Evolutionary conservation across 2,797 vertebrate genomes (phyloP).

Genomic region (Pygocentrus nattereri): DNA sequence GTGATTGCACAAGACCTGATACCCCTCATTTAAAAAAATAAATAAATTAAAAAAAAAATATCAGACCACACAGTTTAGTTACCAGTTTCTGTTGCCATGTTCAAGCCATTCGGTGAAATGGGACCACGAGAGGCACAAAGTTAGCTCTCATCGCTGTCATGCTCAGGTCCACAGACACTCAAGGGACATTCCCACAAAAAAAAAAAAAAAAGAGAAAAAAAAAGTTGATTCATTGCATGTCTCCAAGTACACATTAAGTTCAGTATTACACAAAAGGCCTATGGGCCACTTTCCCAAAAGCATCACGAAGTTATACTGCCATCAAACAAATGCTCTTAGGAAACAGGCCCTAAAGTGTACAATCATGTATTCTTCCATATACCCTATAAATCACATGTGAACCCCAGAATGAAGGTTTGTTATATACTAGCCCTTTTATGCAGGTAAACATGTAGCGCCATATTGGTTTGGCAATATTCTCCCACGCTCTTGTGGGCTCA

Average conservation of each 20-base stretch:
- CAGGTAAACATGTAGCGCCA: slow-evolving; percentile 70
- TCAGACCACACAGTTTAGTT: not conserved
- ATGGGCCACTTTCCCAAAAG: not conserved
- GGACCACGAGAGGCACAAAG: not conserved
- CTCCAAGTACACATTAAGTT: slow-evolving; percentile 24
- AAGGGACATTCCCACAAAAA: slow-evolving; percentile 30
- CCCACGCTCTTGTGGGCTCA: not conserved
- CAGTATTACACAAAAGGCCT: slow-evolving; percentile 20
- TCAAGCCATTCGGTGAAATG: slow-evolving; percentile 3
- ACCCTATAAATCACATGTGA: not conserved
- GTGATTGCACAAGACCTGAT: not conserved
- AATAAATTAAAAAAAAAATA: not conserved
- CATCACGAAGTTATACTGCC: not conserved
- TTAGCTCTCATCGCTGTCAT: not conserved
- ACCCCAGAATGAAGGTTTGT: not conserved
- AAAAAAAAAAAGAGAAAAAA: too few relatives aligned
- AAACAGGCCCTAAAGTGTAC: slow-evolving; percentile 22
- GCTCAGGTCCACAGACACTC: slow-evolving; percentile 18
- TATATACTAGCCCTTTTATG: slow-evolving; percentile 74
- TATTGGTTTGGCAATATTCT: slow-evolving; percentile 11
- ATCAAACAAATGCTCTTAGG: not conserved
- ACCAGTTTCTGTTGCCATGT: slow-evolving; percentile 27
- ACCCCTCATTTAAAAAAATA: not conserved
- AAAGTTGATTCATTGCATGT: too few relatives aligned
- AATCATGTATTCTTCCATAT: slow-evolving; percentile 12